A percentile compares a stretch with the other conserved stretches of the same genome.
These are phyloP conservation scores for Nebria ingens DNA, from an alignment of 1,140 invertebrate genomes.

Conservation along the genomic window DNA sequence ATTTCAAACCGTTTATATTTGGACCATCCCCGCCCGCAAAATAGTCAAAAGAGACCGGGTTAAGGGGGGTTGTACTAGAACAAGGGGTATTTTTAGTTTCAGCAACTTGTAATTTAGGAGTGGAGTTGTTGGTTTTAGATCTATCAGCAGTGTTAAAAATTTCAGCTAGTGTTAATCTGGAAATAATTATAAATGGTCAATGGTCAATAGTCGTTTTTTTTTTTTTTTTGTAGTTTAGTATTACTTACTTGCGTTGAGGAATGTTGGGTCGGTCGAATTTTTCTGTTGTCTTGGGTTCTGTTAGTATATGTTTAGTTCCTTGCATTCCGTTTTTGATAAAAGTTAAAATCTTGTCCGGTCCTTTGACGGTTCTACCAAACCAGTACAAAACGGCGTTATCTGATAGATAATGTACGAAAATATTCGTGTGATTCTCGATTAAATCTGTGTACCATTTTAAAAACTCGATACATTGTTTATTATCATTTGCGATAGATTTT, in stretches of 20 bases:
- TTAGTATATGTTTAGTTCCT: conserved; percentile 24
- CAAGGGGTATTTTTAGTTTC: background rate
- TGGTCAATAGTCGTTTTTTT: too few relatives aligned
- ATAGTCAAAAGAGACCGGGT: background rate
- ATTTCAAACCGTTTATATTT: background rate
- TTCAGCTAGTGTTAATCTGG: too few relatives aligned
- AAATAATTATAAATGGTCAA: too few relatives aligned
- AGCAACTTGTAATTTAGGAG: background rate
- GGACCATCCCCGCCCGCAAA: background rate
- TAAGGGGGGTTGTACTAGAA: background rate
- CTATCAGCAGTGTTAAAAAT: too few relatives aligned
- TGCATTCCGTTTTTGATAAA: conserved; percentile 24
- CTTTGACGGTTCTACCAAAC: conserved; percentile 45
- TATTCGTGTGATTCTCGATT: conserved; percentile 27
- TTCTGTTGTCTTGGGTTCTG: conserved; percentile 19
- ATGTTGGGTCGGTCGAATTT: too few relatives aligned
- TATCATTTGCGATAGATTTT: conserved; percentile 17
- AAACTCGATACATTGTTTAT: too few relatives aligned
- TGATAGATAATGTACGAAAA: conserved; percentile 34
- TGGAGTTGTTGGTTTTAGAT: too few relatives aligned
- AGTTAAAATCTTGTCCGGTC: conserved; percentile 35
- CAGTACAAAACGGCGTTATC: conserved; percentile 43
- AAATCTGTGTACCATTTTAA: conserved; percentile 27
- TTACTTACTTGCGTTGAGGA: too few relatives aligned
- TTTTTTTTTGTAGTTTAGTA: too few relatives aligned